phyloP scores from a whole-genome alignment of 2,888 invertebrate species.

The Apocheima hispidaria region DNA sequence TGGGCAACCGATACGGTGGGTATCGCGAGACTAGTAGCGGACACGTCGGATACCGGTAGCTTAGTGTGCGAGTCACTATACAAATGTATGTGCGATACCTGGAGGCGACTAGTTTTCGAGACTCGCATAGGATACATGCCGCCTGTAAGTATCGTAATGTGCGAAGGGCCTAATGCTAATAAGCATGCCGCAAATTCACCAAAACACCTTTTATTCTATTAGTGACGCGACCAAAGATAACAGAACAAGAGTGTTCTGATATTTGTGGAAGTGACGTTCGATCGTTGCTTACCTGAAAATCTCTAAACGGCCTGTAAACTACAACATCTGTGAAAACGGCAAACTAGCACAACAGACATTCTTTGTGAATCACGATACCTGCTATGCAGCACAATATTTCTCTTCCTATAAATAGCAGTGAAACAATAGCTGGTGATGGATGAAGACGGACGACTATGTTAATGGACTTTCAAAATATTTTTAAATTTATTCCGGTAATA shows the following conservation, averaged over 20 bases:
- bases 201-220: conserved; percentile 33
- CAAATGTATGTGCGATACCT: too few relatives aligned
- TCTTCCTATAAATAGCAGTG: conserved; percentile 13
- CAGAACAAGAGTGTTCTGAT: too few relatives aligned
- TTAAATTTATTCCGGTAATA: neutral
- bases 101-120: too few relatives aligned
- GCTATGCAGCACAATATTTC: conserved; percentile 12
- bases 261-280: too few relatives aligned
- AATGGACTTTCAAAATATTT: conserved; percentile 23
- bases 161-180: too few relatives aligned
- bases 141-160: too few relatives aligned
- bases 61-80: too few relatives aligned
- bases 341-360: conserved; percentile 20
- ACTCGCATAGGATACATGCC: too few relatives aligned
- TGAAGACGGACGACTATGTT: conserved; percentile 27
- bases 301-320: conserved; percentile 7
- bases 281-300: conserved; percentile 13
- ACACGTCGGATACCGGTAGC: too few relatives aligned
- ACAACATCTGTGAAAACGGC: conserved; percentile 14
- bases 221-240: too few relatives aligned
- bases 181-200: conserved; percentile 10
- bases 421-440: conserved; percentile 28
- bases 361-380: conserved; percentile 24
- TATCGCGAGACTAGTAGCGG: too few relatives aligned
- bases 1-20: too few relatives aligned